Base-by-base conservation (phyloP, 2,113 vertebrate genomes). In the Sander vitreus region DNA sequence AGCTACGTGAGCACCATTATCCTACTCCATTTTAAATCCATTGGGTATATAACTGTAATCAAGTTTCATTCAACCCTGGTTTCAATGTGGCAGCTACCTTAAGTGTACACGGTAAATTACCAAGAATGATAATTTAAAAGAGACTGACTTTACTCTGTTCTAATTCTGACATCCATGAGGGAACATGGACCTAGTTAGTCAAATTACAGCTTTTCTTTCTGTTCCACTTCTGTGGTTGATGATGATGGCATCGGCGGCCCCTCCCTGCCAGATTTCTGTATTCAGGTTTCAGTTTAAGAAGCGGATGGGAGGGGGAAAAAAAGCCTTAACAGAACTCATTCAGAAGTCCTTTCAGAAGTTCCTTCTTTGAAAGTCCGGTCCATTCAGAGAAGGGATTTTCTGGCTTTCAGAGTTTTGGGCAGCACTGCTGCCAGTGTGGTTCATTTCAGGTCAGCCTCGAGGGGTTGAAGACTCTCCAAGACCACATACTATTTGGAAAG, bases 381-480 rank as follows among this genome's bases (percentile, higher is more conserved):
- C 76, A 58, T 87, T 89, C 73, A 89, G 23, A 30, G 70, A 23
- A 14, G 39, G 64, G 48, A 73, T 80, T 87, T 84, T 86, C 51
- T 23, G 65, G 54, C 68, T 76, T 65, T 78, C 51, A 58, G 27
- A 58, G 77, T 64, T 47, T 72, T 39, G 69, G 55, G 73, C 82
- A 30, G 72, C 43, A 47, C 43, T 5, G 0, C 62, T 74, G 76
- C 76, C 80, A 60, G 65, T 25, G 68, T 43, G 65, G 88, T 88
- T 90, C 82, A 75, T 62, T 80, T 70, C 67, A 80, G 90, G 90
- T 89, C 80, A 73, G 68, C 33, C 70, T 69, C 4, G 1, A 68
- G 21, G 65, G 63, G 48, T 25, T 62, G 53, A 83, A 74, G 48
- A 55, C 70, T 67, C 75, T 83, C 77, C 72, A 72, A 15, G 57